Evolutionary conservation across 2,797 vertebrate species (phyloP), one percentile per base, ranked within the genome.

Genomic region (Loris lydekkerianus): DNA sequence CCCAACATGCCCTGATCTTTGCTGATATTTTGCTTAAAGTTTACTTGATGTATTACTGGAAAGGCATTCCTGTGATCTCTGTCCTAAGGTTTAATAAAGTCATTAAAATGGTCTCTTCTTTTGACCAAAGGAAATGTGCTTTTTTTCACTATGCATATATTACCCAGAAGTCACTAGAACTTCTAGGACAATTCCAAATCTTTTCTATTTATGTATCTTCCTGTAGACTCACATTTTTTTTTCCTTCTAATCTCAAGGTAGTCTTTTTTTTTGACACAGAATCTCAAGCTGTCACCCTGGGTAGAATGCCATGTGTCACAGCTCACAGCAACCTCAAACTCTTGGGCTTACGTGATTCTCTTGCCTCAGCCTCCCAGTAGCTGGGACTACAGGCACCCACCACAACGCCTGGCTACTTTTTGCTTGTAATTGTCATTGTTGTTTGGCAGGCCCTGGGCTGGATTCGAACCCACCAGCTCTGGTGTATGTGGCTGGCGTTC

Each of bases 101-200:
- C 37, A 84, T 87, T 89, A 46, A 49, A 92, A 91, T 8, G 72
- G 40, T 85, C 29, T 85, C 37, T 76, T 82, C 15, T 86, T 94
- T 67, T 58, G 58, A 89, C 40, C 17, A 78, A 81, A 75, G 73
- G 53, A 92, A 72, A 20, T 75, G 56, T 78, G 7, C 4, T 84
- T 83, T 86, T 76, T 70, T 72, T 18, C 27, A 43, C 11, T 29
- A 37, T 78, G 23, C 10, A 58, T 34, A 25, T 31, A 78, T 65
- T 87, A 90, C 8, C 43, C 92, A 87, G 89, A 60, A 88, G 73
- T 85, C 43, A 58, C 53, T 82, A 34, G 63, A 76, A 82, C 23
- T 85, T 86, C 53, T 56, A 60, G 91, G 86, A 82, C 9, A 75
- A 82, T 61, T 86, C 29, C n/a, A 25, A 4, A 83, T 76, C 67